These are phyloP conservation scores for Yasuhikotakia modesta DNA, from an alignment of 2,797 vertebrate genomes.

Conservation along the genomic window DNA sequence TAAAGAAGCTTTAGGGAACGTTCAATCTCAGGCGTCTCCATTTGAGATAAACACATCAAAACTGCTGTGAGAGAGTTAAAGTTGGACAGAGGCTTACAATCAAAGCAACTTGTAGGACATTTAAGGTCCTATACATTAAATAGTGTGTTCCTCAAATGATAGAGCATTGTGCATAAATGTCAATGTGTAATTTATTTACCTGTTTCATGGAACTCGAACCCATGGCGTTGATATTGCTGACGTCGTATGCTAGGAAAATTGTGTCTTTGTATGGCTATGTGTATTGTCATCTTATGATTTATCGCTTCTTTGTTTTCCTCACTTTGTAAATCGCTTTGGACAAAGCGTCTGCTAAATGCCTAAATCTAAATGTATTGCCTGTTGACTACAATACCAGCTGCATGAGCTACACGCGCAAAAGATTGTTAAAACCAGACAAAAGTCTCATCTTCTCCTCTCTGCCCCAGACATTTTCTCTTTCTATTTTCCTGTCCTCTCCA, in stretches of 20 bases:
- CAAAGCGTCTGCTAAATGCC: too few species aligned
- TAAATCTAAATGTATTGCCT: too few species aligned
- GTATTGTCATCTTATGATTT: too few species aligned
- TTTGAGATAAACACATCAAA: background rate
- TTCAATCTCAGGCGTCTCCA: background rate
- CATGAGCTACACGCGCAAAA: background rate
- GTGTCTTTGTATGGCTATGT: too few species aligned
- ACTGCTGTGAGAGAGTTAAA: background rate
- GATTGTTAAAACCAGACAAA: background rate
- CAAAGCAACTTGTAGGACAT: background rate
- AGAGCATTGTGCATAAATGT: too few species aligned
- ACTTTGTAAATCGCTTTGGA: too few species aligned
- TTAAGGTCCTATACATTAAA: too few species aligned
- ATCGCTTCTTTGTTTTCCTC: too few species aligned
- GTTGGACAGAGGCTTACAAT: background rate
- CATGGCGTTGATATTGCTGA: background rate
- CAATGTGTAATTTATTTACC: background rate
- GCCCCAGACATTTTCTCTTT: background rate
- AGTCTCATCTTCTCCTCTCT: background rate
- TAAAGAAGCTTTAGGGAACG: background rate
- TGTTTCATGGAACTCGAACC: background rate
- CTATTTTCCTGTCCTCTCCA: background rate
- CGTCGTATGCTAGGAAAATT: too few species aligned
- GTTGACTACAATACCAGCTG: too few species aligned
- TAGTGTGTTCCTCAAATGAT: too few species aligned